These are phyloP conservation scores for Drosophila oshimai DNA, from an alignment of 1,140 invertebrate species.

Conservation along the genomic window DNA sequence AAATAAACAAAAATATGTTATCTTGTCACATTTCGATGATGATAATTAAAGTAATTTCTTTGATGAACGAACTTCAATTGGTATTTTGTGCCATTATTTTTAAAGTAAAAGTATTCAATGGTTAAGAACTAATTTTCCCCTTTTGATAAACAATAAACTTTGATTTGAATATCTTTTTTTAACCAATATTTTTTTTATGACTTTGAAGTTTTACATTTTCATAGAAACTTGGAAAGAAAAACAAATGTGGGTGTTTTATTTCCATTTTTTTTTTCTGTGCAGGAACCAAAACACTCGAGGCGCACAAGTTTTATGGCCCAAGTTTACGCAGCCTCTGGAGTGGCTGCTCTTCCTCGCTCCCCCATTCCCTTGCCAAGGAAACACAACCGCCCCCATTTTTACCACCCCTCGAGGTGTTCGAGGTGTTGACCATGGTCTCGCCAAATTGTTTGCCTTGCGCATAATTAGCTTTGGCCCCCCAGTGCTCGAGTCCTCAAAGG, in stretches of 20 bases:
- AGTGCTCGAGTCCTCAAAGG: slow-evolving; percentile 5
- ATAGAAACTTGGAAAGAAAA: too few species aligned
- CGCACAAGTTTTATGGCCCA: slow-evolving; percentile 38
- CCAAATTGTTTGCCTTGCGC: slow-evolving; percentile 68
- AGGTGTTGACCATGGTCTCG: slow-evolving; percentile 59
- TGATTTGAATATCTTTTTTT: too few species aligned
- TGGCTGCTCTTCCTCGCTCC: neutral
- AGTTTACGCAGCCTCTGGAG: slow-evolving; percentile 20
- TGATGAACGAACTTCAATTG: too few species aligned
- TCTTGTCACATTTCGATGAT: too few species aligned
- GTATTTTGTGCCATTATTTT: too few species aligned
- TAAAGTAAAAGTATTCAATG: too few species aligned
- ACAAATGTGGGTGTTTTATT: neutral
- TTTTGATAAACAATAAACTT: too few species aligned
- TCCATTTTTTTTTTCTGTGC: neutral
- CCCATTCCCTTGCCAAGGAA: neutral
- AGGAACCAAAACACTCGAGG: neutral
- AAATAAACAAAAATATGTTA: too few species aligned
- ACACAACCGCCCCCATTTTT: neutral
- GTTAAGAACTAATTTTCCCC: too few species aligned
- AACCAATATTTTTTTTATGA: too few species aligned
- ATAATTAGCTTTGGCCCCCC: slow-evolving; percentile 55
- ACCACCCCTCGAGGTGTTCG: neutral
- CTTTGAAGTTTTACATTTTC: too few species aligned
- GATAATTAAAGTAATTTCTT: too few species aligned